These are phyloP conservation scores for Trematocara unimaculatum DNA, from an alignment of 2,113 vertebrate genomes.

Conservation along the genomic window DNA sequence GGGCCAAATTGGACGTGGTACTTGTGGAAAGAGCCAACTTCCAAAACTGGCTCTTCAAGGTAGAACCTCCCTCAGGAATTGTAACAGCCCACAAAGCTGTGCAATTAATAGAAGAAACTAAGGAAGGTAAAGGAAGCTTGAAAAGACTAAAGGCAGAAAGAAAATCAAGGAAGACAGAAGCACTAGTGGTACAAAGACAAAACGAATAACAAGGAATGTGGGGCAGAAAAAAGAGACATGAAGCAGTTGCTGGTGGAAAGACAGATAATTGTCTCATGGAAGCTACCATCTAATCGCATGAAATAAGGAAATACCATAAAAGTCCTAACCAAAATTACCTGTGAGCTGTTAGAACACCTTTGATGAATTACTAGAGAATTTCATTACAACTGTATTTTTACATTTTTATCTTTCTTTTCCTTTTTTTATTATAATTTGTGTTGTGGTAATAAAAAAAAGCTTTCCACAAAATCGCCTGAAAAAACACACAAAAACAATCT, in stretches of 20 bases:
- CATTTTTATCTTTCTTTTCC: background rate
- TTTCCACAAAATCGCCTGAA: slow-evolving; percentile 14
- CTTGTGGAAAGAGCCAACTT: slow-evolving; percentile 55
- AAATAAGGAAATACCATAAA: slow-evolving; percentile 45
- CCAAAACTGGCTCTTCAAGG: slow-evolving; percentile 61
- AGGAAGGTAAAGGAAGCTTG: slow-evolving; percentile 1
- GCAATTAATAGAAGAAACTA: slow-evolving; percentile 57
- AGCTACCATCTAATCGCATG: slow-evolving; percentile 23
- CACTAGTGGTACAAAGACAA: background rate
- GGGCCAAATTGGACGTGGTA: slow-evolving; percentile 57
- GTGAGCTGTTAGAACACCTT: slow-evolving; percentile 47
- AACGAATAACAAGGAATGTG: background rate
- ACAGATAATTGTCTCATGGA: slow-evolving; percentile 21
- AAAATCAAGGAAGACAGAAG: background rate
- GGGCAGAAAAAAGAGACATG: background rate
- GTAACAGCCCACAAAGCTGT: slow-evolving; percentile 43
- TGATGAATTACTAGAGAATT: slow-evolving; percentile 54
- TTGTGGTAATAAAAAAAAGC: slow-evolving; percentile 31
- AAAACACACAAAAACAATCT: background rate
- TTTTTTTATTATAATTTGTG: slow-evolving; percentile 10
- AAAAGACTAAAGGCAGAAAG: background rate
- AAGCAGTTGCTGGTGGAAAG: background rate
- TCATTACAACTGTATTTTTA: slow-evolving; percentile 11
- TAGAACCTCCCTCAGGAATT: slow-evolving; percentile 46
- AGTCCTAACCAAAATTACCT: slow-evolving; percentile 46